Conservation (phyloP, 2,888 invertebrate genomes). For the Eristalis arbustorum region DNA sequence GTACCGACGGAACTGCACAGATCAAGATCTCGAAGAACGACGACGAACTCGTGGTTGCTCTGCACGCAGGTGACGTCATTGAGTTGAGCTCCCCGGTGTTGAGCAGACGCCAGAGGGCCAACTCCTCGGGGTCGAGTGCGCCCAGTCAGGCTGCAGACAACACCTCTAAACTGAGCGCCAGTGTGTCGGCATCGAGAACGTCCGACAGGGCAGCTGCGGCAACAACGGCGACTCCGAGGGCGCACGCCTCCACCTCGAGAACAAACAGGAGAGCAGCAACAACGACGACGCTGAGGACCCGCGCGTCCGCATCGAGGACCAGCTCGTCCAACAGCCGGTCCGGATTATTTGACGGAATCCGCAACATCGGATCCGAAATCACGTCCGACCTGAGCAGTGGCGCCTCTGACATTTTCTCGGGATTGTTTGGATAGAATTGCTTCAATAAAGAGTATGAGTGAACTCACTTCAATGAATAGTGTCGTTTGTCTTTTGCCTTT, state of each 20-base stretch:
- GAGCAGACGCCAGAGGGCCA: neutral
- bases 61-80: slow-evolving; percentile 81
- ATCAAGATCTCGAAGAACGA: slow-evolving; percentile 79
- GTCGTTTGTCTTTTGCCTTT: neutral
- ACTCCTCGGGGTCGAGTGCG: neutral
- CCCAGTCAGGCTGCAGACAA: neutral
- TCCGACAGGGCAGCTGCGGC: neutral
- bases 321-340: too few relatives aligned
- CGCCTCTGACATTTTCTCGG: neutral
- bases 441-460: neutral
- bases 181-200: neutral
- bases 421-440: neutral
- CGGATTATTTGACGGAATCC: too few relatives aligned
- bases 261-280: neutral
- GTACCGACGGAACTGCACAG: slow-evolving; percentile 57
- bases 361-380: too few relatives aligned
- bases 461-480: neutral
- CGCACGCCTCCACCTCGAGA: neutral
- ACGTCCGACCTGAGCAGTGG: neutral
- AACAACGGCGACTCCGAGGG: neutral
- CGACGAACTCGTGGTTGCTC: slow-evolving; percentile 83
- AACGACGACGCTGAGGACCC: neutral
- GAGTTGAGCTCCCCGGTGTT: neutral
- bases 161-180: neutral
- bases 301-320: too few relatives aligned